Conservation (phyloP, 37 sponge, comb jelly and placozoan genomes). For the Cladorhizidae sp. region DNA sequence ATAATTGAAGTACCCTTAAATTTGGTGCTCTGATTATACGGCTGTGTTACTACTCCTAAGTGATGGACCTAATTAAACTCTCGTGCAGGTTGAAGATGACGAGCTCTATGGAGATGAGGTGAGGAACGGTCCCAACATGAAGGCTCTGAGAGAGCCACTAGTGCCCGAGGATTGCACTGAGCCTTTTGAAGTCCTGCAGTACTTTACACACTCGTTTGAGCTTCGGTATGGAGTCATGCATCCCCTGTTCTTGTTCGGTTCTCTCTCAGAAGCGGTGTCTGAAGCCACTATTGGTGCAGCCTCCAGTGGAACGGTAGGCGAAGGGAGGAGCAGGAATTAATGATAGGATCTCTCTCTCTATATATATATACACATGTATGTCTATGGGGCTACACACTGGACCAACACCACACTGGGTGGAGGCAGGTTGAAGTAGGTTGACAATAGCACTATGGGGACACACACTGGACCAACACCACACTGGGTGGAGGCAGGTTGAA, state of each 20-base stretch:
- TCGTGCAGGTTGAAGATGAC: conserved; percentile 13
- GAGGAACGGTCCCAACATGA: not conserved
- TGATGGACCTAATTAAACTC: too few relatives aligned
- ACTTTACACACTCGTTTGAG: conserved; percentile 56
- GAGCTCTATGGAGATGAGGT: conserved; percentile 13
- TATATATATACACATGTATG: too few relatives aligned
- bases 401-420: too few relatives aligned
- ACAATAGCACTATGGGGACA: too few relatives aligned
- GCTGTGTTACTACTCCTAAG: too few relatives aligned
- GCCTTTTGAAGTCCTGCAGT: conserved; percentile 57
- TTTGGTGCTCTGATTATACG: too few relatives aligned
- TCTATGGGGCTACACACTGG: too few relatives aligned
- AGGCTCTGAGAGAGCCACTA: conserved; percentile 39
- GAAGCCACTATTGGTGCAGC: conserved; percentile 59
- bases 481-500: too few relatives aligned
- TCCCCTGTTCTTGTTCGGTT: conserved; percentile 83
- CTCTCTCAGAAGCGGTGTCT: conserved; percentile 76
- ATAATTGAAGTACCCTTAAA: too few relatives aligned
- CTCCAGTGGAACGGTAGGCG: conserved; percentile 12
- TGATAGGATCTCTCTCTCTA: too few relatives aligned
- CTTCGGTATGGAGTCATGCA: conserved; percentile 75
- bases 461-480: too few relatives aligned
- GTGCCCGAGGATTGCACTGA: conserved; percentile 70
- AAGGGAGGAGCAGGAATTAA: not conserved
- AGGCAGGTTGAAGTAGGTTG: too few relatives aligned